Base-by-base conservation (phyloP, 2,113 vertebrate genomes). In the Urocolius indicus region DNA sequence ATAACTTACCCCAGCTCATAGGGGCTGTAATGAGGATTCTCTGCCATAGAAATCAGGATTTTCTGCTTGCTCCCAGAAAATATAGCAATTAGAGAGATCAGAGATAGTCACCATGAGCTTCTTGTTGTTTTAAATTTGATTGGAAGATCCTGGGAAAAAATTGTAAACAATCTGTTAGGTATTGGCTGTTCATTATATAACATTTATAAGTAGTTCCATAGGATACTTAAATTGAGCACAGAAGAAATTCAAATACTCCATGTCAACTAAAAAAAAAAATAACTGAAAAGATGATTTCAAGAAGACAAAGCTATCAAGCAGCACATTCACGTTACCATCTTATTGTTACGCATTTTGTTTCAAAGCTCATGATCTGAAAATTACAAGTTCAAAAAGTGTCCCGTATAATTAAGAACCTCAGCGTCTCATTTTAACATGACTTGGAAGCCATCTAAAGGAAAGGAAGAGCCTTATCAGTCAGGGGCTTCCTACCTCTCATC, bases 401-500 rank as follows among this genome's bases (percentile, higher is more conserved):
- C 34, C 65, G 84, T 67, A 72, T 86, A 91, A 82, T 91, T 92
- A 91, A 72, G 38, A 45, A 34, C 13, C 68, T 29, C 13, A 43
- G 8, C 34, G 11, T 65, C 26, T 95, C 10, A 0, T 68, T 88
- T 87, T 49, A 5, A 78, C 41, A 36, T 81, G 52, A 57, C 34
- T 78, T 92, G 38, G 80, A 94, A 89, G 61, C 7, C 22, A 61
- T 77, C 65, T 95, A 78, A 95, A 75, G 26, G 45, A 87, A 78
- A 75, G 61, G 80, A 95, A 90, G 89, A 89, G 43, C 27, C 76
- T 81, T 93, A 87, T 78, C 94, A 71, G 89, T 87, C 94, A 87
- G 94, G 80, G 89, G 73, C 80, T 91, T 96, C 52, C 26, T 87
- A 52, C 13, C 83, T 97, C 84, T 97, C 66, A 91, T 92, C 80